Percentiles rank a stretch among this genome's conserved stretches.
phyloP scores from a whole-genome alignment of 1,140 invertebrate genomes.

The Carposina sasakii region DNA sequence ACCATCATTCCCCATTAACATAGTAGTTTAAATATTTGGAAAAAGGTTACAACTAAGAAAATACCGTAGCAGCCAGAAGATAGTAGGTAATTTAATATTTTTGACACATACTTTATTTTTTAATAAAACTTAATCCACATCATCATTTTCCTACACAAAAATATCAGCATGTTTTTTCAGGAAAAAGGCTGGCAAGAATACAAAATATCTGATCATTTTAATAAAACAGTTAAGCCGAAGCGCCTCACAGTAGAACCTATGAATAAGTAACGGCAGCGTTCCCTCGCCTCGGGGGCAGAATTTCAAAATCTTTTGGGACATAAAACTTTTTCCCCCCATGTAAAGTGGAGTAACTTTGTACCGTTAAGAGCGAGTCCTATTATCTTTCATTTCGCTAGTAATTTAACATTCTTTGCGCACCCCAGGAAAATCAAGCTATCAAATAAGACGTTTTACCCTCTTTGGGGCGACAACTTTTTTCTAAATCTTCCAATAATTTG shows the following conservation, averaged over 20 bases:
- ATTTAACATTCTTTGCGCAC: conserved; percentile 66
- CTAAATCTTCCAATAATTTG: conserved; percentile 68
- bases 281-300: conserved; percentile 40
- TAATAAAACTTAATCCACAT: too few species aligned
- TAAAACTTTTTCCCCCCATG: conserved; percentile 49
- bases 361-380: conserved; percentile 54
- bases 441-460: conserved; percentile 55
- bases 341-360: conserved; percentile 39
- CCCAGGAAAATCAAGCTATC: conserved; percentile 64
- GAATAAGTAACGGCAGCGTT: conserved; percentile 58
- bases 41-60: too few species aligned
- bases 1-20: too few species aligned
- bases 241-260: conserved; percentile 38
- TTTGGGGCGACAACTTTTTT: conserved; percentile 50
- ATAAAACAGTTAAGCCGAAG: not conserved
- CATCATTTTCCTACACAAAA: too few species aligned
- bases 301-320: conserved; percentile 60
- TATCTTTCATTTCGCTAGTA: conserved; percentile 69
- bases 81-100: too few species aligned
- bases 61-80: too few species aligned
- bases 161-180: too few species aligned
- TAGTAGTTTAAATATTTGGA: too few species aligned
- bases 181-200: too few species aligned
- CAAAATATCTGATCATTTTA: too few species aligned
- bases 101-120: too few species aligned